Percentiles rank a stretch among this genome's conserved stretches.
These are phyloP conservation scores for Coendou prehensilis DNA, from an alignment of 2,797 vertebrate genomes.

Conservation along the genomic window DNA sequence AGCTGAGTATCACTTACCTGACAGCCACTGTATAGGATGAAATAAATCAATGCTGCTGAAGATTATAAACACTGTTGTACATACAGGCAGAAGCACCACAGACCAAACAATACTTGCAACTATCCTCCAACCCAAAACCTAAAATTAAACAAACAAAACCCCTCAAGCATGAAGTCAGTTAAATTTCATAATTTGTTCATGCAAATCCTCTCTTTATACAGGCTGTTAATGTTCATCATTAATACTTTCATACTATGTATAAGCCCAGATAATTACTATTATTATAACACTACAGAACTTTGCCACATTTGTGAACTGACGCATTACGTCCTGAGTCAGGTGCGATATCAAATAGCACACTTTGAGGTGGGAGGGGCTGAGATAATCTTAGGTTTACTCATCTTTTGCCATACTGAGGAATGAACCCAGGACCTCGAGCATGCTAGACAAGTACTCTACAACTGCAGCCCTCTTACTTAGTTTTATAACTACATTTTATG, in stretches of 20 bases:
- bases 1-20: conserved; percentile 89
- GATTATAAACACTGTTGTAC: conserved; percentile 91
- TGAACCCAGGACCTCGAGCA: not conserved
- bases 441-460: not conserved
- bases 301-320: not conserved
- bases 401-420: not conserved
- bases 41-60: conserved; percentile 92
- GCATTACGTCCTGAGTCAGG: not conserved
- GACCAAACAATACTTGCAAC: conserved; percentile 94
- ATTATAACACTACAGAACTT: conserved; percentile 16
- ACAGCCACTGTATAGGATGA: conserved; percentile 93
- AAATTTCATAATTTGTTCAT: conserved; percentile 44
- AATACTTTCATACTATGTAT: not conserved
- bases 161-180: conserved; percentile 62
- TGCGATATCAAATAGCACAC: not conserved
- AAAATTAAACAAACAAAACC: conserved; percentile 67
- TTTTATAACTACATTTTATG: conserved; percentile 13
- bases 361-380: not conserved
- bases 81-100: conserved; percentile 93
- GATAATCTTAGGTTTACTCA: not conserved
- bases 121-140: conserved; percentile 96
- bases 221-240: not conserved
- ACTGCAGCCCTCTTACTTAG: not conserved
- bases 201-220: conserved; percentile 56
- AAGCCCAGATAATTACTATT: not conserved